phyloP scores from a whole-genome alignment of 2,113 vertebrate species.

The Eubucco bourcierii region DNA sequence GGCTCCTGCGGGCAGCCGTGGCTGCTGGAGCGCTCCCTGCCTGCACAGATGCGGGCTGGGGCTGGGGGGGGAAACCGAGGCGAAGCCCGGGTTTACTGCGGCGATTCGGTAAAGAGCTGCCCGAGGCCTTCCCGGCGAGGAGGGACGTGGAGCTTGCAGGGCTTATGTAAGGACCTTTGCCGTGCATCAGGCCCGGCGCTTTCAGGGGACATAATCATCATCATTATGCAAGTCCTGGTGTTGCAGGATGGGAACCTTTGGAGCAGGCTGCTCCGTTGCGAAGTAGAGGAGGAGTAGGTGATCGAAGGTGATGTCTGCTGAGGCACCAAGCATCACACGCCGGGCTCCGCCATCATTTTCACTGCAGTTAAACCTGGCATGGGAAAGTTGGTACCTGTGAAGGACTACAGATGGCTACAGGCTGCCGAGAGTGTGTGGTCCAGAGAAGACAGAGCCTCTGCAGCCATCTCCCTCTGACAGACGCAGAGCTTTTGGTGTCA shows the following conservation, averaged over 20 bases:
- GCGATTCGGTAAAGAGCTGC: background rate
- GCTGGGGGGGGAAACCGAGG: background rate
- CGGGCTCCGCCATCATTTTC: background rate
- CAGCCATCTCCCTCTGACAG: fast-evolving
- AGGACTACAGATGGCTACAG: background rate
- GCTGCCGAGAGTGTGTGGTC: fast-evolving
- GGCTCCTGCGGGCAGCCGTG: background rate
- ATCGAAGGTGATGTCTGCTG: fast-evolving
- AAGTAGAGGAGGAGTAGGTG: fast-evolving
- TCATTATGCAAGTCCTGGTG: background rate
- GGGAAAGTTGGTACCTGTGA: background rate
- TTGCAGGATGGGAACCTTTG: background rate
- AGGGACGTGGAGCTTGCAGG: background rate
- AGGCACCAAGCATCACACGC: fast-evolving
- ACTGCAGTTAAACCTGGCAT: background rate
- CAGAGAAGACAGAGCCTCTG: fast-evolving
- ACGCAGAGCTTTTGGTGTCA: background rate
- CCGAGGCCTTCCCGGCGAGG: background rate
- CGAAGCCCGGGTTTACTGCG: no score
- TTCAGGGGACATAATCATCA: background rate
- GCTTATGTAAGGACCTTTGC: background rate
- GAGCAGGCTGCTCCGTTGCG: background rate
- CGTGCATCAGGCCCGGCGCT: background rate
- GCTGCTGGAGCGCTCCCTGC: background rate
- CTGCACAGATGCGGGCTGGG: background rate